Evolutionary conservation across 2,113 vertebrate species (phyloP), one percentile per base, ranked within the genome.

Genomic region (Actinemys pallida): DNA sequence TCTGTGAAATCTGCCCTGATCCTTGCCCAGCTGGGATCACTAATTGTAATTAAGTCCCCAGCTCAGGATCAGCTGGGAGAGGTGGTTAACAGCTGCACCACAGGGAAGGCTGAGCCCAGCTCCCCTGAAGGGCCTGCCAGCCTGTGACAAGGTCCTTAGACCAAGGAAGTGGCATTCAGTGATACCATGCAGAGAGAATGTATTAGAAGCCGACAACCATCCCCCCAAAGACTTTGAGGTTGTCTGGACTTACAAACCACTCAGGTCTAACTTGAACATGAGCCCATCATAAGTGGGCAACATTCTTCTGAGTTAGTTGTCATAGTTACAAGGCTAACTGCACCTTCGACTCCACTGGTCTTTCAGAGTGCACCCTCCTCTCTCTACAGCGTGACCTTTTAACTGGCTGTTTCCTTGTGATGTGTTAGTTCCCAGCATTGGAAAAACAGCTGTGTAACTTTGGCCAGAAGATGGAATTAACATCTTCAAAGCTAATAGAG

Each of bases 401-500:
- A 84, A 91, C 35, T 52, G 17, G 17, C 0, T 2, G 1, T 20
- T 11, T 29, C 78, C 49, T 91, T 82, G 76, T 47, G 35, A 79
- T 47, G 62, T 78, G 62, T 82, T 83, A 83, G 91, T 69, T 96
- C 69, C 90, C 85, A 92, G 72, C 1, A 53, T 54, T 54, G 84
- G 86, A 65, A 89, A 92, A 95, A 95, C 89, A 92, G 87, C 92
- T 92, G 94, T 62, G 59, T 35, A 92, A 86, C 49, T 84, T 72
- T 86, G 92, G 92, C 93, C 90, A 57, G 45, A 65, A 93, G n/a
- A 81, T 96, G 92, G 87, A 95, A 82, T 75, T 90, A 95, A n/a
- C 75, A 76, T 25, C 39, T 45, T 45, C 42, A 76, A 42, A 25
- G 10, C 39, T 25, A 45, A 25, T 12, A 45, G 20, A 25, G 83